Evolutionary conservation across 2,797 vertebrate genomes (phyloP), one percentile per base, ranked within the genome.

Genomic region (Oryzias dopingdopingensis): DNA sequence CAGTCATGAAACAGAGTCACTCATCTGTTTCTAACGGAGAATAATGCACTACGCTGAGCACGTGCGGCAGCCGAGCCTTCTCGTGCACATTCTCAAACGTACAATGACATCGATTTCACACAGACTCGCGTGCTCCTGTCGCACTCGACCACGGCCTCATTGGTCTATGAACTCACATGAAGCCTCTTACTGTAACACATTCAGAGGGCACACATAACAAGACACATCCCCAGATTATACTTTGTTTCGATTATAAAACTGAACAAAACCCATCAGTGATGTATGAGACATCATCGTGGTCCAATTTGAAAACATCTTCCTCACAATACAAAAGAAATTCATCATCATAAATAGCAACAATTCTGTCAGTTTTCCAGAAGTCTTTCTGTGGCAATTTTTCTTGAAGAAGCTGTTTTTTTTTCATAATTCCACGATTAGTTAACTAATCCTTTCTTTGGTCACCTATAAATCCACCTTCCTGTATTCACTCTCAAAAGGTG

Each of bases 21-120:
- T 88, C 82, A 86, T 85, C 79, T 88, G 85, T 88, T 85, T 84
- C 86, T 87, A 88, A 89, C 88, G 83, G 87, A 87, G 84, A 88
- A 87, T 85, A 89, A 90, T 89, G 83, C 76, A 73, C 56, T 59
- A 67, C 70, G 62, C 53, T 65, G 69, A 71, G 82, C 76, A 74
- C 64, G 77, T 66, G 85, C 81, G 83, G 78, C 80, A 74, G 60
- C 48, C 4, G n/a, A 40, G 43, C 47, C 45, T 69, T 49, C 59
- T 41, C 32, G 14, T 37, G 59, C 42, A 44, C 59, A 41, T 23
- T 8, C 26, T 57, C 53, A 54, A 48, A 72, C 22, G 42, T 47
- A 56, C 32, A 20, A 6, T n/a, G 5, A 40, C 49, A 70, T 16
- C 12, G 14, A 18, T 20, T 10, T 15, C 6, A 51, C 29, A 44